Percentiles rank a stretch among this genome's conserved stretches.
Conservation (phyloP, 2,113 vertebrate species). For the Oncorhynchus clarkii region DNA sequence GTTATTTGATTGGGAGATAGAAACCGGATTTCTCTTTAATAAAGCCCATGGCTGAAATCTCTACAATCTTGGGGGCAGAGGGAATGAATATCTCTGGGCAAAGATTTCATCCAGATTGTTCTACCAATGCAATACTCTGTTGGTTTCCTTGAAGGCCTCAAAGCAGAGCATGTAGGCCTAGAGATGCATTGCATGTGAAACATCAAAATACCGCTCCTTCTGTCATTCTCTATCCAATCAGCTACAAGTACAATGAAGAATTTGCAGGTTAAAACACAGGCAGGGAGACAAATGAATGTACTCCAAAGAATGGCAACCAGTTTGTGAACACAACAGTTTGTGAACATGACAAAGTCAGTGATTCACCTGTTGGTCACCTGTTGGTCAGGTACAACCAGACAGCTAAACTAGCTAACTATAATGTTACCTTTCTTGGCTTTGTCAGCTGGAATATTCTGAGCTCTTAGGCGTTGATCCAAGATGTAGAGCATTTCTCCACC, state of each 20-base stretch:
- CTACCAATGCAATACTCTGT: neutral
- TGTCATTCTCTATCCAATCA: constrained; percentile 96
- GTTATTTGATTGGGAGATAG: neutral
- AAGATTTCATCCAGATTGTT: neutral
- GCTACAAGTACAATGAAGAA: constrained; percentile 81
- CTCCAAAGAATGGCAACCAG: neutral
- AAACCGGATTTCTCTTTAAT: neutral
- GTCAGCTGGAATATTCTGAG: constrained; percentile 90
- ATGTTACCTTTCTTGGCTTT: constrained; percentile 92
- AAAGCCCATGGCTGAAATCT: neutral
- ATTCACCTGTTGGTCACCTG: neutral
- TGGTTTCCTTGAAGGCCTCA: too few relatives aligned
- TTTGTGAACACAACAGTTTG: neutral
- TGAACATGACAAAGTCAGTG: neutral
- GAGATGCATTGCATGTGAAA: constrained; percentile 50
- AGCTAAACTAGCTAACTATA: constrained; percentile 11
- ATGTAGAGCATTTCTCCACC: constrained; percentile 98
- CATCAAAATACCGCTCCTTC: constrained; percentile 87
- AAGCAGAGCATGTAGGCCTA: constrained; percentile 53
- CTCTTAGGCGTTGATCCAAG: constrained; percentile 90
- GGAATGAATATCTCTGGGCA: neutral
- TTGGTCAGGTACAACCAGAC: neutral
- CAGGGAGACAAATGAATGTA: constrained; percentile 24
- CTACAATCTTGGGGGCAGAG: neutral
- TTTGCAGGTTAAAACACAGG: constrained; percentile 35